Conservation (phyloP, 1,140 invertebrate genomes). For the Bombus confusus region DNA sequence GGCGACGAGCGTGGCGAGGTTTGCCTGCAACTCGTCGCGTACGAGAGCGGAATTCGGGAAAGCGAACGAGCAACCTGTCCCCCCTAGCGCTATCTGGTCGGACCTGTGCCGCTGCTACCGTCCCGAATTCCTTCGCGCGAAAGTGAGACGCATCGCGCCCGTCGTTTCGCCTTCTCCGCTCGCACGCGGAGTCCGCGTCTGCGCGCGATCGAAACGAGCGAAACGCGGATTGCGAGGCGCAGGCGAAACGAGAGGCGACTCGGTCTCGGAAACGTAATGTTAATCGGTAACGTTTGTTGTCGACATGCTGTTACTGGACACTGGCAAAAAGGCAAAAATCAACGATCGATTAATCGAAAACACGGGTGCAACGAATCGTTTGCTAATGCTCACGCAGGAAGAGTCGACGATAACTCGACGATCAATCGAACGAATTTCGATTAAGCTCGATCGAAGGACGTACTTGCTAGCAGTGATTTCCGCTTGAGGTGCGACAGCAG, state of each 20-base stretch:
- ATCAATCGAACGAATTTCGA: conserved; percentile 20
- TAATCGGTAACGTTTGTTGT: conserved; percentile 46
- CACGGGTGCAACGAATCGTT: conserved; percentile 71
- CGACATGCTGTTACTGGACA: conserved; percentile 79
- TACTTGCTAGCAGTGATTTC: conserved; percentile 91
- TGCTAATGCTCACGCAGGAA: conserved; percentile 58
- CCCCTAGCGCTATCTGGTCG: neutral
- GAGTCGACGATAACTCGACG: conserved; percentile 25
- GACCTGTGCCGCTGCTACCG: too few species aligned
- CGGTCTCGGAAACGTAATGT: conserved; percentile 27
- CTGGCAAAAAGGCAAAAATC: conserved; percentile 74
- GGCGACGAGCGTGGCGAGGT: neutral
- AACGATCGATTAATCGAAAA: conserved; percentile 77
- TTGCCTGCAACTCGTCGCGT: conserved; percentile 7
- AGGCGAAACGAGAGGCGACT: neutral
- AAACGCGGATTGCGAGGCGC: neutral
- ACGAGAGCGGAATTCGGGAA: conserved; percentile 8
- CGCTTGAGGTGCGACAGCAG: conserved; percentile 89
- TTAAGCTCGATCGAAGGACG: conserved; percentile 75
- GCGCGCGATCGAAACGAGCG: too few species aligned
- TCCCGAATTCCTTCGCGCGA: conserved; percentile 11
- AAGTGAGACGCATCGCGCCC: neutral
- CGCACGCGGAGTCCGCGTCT: too few species aligned
- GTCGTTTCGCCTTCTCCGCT: neutral
- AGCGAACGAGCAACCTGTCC: neutral